Conservation (phyloP, 2,797 vertebrate species). For the Merluccius polli region DNA sequence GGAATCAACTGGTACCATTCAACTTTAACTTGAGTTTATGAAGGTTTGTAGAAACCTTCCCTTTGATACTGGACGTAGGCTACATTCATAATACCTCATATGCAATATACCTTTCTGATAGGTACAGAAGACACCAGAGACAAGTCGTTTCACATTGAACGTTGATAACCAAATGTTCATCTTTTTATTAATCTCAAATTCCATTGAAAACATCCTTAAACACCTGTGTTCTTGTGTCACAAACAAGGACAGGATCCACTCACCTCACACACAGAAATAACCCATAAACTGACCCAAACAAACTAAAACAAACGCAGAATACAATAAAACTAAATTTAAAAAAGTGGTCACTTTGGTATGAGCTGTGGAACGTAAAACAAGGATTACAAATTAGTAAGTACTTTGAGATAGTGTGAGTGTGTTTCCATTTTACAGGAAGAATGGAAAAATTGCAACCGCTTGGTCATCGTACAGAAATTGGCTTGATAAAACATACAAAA, state of each 20-base stretch:
- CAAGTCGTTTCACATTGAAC: neutral
- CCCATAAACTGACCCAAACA: neutral
- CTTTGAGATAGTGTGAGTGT: too few species aligned
- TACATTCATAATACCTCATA: too few species aligned
- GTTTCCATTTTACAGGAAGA: too few species aligned
- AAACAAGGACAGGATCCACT: neutral
- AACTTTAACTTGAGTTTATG: neutral
- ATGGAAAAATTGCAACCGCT: neutral
- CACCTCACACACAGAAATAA: neutral
- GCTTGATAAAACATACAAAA: neutral
- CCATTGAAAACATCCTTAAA: neutral
- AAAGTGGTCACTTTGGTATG: too few species aligned
- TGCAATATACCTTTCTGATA: neutral
- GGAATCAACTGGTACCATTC: neutral
- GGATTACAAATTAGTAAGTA: too few species aligned
- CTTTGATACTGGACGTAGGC: neutral
- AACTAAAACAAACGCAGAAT: neutral
- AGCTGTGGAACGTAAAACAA: neutral
- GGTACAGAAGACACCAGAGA: neutral
- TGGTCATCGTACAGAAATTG: neutral
- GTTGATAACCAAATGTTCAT: neutral
- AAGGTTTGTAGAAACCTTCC: neutral
- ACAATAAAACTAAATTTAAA: neutral
- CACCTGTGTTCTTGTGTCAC: neutral
- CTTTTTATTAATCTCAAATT: neutral